These are phyloP conservation scores for Gymnoscelis rufifasciata DNA, from an alignment of 2,888 invertebrate species.

Conservation along the genomic window DNA sequence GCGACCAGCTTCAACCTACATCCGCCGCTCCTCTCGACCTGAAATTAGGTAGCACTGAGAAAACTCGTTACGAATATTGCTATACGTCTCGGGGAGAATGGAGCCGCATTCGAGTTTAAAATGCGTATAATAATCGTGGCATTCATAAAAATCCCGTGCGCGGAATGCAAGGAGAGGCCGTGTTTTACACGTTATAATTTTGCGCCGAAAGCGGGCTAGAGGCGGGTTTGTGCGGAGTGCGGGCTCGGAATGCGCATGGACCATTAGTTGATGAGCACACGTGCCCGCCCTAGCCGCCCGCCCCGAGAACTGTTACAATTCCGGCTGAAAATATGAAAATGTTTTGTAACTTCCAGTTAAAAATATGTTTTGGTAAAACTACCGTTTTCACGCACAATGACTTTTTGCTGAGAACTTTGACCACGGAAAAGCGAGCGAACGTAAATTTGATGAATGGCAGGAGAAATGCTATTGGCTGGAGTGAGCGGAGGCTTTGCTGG, in stretches of 20 bases:
- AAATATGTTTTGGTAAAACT: conserved; percentile 70
- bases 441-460: conserved; percentile 18
- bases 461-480: conserved; percentile 9
- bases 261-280: conserved; percentile 80
- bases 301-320: conserved; percentile 66
- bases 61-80: conserved; percentile 78
- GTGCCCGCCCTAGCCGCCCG: conserved; percentile 57
- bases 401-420: conserved; percentile 62
- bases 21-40: conserved; percentile 56
- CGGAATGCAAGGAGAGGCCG: conserved; percentile 74
- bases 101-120: conserved; percentile 75
- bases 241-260: conserved; percentile 75
- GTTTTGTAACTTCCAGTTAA: conserved; percentile 67
- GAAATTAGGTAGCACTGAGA: conserved; percentile 74
- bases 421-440: conserved; percentile 34
- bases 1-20: conserved; percentile 43
- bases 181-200: conserved; percentile 79
- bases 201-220: conserved; percentile 71
- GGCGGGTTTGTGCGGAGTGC: conserved; percentile 67
- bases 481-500: not conserved
- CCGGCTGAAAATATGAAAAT: conserved; percentile 73
- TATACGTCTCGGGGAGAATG: conserved; percentile 74
- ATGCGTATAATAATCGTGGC: conserved; percentile 77
- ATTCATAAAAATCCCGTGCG: conserved; percentile 76
- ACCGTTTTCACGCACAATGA: conserved; percentile 74